Evolutionary conservation across 2,888 invertebrate species (phyloP).

Genomic region (Diarsia mendica): DNA sequence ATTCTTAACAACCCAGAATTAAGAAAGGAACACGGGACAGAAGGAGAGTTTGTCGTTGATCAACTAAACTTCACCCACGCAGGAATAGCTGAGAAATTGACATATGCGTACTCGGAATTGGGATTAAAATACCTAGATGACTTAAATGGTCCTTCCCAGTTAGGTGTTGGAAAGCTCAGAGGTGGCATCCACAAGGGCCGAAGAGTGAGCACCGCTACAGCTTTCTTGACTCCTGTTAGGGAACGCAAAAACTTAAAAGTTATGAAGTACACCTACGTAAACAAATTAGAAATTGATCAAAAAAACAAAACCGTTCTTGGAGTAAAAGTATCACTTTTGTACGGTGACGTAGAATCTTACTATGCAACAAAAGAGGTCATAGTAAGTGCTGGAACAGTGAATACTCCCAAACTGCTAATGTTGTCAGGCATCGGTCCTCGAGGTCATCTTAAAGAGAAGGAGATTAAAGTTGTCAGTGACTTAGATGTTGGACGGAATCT

Average conservation of each 20-base stretch:
- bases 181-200: slow-evolving; percentile 87
- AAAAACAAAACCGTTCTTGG: slow-evolving; percentile 74
- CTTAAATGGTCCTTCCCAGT: slow-evolving; percentile 85
- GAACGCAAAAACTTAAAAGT: slow-evolving; percentile 80
- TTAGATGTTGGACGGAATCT: slow-evolving; percentile 86
- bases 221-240: slow-evolving; percentile 81
- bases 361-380: slow-evolving; percentile 81
- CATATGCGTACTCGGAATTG: slow-evolving; percentile 86
- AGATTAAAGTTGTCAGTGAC: slow-evolving; percentile 76
- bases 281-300: slow-evolving; percentile 73
- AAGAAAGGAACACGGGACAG: slow-evolving; percentile 82
- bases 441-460: slow-evolving; percentile 74
- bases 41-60: slow-evolving; percentile 88
- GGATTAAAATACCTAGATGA: slow-evolving; percentile 85
- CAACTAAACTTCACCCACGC: slow-evolving; percentile 84
- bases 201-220: slow-evolving; percentile 90
- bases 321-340: slow-evolving; percentile 74
- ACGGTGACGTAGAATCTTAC: slow-evolving; percentile 73
- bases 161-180: slow-evolving; percentile 89
- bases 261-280: slow-evolving; percentile 79
- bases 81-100: slow-evolving; percentile 78
- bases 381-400: slow-evolving; percentile 82
- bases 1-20: slow-evolving; percentile 81
- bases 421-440: slow-evolving; percentile 84
- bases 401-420: slow-evolving; percentile 83